These are phyloP conservation scores for Acanthopleura granulata DNA, from an alignment of 2,888 invertebrate species.

Conservation along the genomic window DNA sequence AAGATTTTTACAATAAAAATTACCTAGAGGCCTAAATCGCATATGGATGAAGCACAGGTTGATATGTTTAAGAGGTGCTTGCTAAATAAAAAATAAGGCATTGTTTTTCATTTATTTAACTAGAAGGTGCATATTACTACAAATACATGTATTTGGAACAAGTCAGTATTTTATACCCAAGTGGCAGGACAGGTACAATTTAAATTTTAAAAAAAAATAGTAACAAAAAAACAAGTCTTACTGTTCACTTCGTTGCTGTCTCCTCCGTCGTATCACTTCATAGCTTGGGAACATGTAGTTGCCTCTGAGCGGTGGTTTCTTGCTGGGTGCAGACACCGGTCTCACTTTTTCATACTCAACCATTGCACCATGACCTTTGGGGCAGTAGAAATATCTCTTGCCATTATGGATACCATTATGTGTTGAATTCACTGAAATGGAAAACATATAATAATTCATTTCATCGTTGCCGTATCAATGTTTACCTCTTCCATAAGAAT, in stretches of 20 bases:
- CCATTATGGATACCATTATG: constrained; percentile 63
- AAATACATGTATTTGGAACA: too few relatives aligned
- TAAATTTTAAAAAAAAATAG: too few relatives aligned
- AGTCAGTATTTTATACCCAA: too few relatives aligned
- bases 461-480: too few relatives aligned
- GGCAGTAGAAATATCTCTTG: constrained; percentile 64
- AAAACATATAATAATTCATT: background rate
- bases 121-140: too few relatives aligned
- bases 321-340: constrained; percentile 43
- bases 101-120: too few relatives aligned
- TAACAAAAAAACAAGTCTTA: too few relatives aligned
- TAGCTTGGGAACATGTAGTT: constrained; percentile 65
- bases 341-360: constrained; percentile 53
- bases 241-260: constrained; percentile 54
- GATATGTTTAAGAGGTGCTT: background rate
- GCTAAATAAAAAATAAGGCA: constrained; percentile 6
- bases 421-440: constrained; percentile 55
- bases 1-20: too few relatives aligned
- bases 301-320: constrained; percentile 50
- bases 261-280: constrained; percentile 52
- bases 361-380: constrained; percentile 63
- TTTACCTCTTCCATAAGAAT: too few relatives aligned
- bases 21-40: too few relatives aligned
- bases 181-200: too few relatives aligned
- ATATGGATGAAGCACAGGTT: too few relatives aligned